Conservation (phyloP, 2,113 vertebrate species). For the Cricetomys ansorgei region DNA sequence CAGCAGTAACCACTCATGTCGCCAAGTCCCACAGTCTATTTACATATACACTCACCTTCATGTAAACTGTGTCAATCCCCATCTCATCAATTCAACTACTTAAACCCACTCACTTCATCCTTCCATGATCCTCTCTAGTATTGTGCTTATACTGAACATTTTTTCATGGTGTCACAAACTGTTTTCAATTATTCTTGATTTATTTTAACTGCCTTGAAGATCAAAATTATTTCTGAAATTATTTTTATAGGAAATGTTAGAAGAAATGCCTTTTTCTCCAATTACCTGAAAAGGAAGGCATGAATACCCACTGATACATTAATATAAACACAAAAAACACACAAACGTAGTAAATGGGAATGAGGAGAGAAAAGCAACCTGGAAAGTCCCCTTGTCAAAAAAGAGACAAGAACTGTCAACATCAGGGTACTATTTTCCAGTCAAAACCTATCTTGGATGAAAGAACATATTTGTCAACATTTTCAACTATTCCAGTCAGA, state of each 20-base stretch:
- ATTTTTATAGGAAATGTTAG: neutral
- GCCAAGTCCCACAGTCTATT: neutral
- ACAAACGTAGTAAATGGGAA: neutral
- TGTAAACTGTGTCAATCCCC: neutral
- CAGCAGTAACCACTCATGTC: neutral
- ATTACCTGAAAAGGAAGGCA: neutral
- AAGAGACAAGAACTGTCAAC: conserved; percentile 1
- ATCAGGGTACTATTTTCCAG: neutral
- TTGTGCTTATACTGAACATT: neutral
- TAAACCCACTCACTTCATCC: neutral
- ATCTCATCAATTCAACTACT: neutral
- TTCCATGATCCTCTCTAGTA: neutral
- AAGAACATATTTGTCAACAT: neutral
- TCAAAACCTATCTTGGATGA: neutral
- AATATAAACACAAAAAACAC: conserved; percentile 11
- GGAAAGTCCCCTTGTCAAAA: neutral
- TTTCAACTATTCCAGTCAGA: neutral
- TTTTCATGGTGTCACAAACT: neutral
- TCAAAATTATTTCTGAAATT: conserved; percentile 47
- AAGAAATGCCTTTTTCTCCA: neutral
- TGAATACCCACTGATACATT: neutral
- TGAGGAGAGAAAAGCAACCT: neutral
- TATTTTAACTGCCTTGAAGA: neutral
- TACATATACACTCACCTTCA: neutral
- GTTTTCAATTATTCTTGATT: neutral